Percentiles rank a stretch among this genome's conserved stretches.
These are phyloP conservation scores for Sigmodon hispidus DNA, from an alignment of 2,113 vertebrate species.

Conservation along the genomic window DNA sequence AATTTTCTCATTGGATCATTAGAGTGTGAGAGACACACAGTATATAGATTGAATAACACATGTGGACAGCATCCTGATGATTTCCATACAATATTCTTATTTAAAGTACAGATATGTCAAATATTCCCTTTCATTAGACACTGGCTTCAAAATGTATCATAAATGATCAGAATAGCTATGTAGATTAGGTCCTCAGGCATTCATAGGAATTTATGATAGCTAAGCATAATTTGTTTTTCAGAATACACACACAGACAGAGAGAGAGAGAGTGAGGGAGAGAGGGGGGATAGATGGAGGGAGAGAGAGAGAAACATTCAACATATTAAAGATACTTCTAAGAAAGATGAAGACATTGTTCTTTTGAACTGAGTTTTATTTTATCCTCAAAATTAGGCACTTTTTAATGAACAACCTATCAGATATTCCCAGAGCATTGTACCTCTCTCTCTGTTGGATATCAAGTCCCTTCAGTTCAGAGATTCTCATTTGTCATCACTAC, in stretches of 20 bases:
- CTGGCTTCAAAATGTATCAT: neutral
- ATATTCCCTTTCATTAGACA: neutral
- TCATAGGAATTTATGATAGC: neutral
- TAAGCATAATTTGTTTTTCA: neutral
- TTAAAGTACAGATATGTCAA: neutral
- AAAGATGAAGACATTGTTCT: neutral
- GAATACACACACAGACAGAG: neutral
- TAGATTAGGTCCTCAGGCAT: neutral
- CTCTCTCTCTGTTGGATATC: neutral
- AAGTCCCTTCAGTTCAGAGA: neutral
- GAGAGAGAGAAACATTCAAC: neutral
- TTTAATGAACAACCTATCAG: neutral
- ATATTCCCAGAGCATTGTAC: neutral
- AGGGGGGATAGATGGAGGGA: neutral
- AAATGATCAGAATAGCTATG: neutral
- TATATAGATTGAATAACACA: neutral
- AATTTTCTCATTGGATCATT: neutral
- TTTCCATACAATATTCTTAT: neutral
- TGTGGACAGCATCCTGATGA: neutral
- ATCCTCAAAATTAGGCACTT: neutral
- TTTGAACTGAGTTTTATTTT: constrained; percentile 1
- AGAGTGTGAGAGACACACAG: accelerated
- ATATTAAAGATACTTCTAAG: neutral
- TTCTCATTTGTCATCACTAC: neutral
- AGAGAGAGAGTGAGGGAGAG: neutral